Conservation (phyloP, 2,113 vertebrate species). For the Passer montanus region DNA sequence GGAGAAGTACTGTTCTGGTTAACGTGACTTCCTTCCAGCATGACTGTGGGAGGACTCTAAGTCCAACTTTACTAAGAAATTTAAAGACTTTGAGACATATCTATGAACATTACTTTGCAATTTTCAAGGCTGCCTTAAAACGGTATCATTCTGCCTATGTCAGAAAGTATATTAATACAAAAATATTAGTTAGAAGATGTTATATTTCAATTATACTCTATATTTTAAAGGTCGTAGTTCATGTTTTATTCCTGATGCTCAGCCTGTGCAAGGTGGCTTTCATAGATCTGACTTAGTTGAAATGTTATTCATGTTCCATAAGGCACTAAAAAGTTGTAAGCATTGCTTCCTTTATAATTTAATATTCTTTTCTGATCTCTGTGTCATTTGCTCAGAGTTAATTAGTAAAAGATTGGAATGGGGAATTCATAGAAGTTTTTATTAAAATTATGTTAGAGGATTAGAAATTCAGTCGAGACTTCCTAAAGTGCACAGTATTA, state of each 20-base stretch:
- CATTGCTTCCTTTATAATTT: slow-evolving; percentile 44
- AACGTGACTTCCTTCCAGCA: background rate
- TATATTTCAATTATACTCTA: background rate
- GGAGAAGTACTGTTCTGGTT: background rate
- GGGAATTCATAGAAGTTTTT: slow-evolving; percentile 29
- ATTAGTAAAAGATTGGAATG: slow-evolving; percentile 56
- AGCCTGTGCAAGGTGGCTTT: background rate
- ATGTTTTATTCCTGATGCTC: background rate
- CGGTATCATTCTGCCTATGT: background rate
- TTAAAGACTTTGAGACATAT: background rate
- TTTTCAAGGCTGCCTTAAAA: background rate
- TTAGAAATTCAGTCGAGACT: slow-evolving; percentile 1
- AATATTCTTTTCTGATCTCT: slow-evolving; percentile 61
- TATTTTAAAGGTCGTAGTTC: background rate
- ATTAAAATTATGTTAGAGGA: slow-evolving; percentile 37
- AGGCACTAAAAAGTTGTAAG: slow-evolving; percentile 14
- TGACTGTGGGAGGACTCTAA: background rate
- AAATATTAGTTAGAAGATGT: background rate
- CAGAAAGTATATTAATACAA: background rate
- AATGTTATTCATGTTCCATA: slow-evolving; percentile 15
- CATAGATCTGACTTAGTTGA: background rate
- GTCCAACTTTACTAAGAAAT: background rate
- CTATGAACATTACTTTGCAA: background rate
- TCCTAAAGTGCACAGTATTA: background rate
- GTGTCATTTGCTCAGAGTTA: slow-evolving; percentile 46